Evolutionary conservation across 2,888 invertebrate genomes (phyloP), one percentile per base, ranked within the genome.

Genomic region (Aspidiotus rigidus): DNA sequence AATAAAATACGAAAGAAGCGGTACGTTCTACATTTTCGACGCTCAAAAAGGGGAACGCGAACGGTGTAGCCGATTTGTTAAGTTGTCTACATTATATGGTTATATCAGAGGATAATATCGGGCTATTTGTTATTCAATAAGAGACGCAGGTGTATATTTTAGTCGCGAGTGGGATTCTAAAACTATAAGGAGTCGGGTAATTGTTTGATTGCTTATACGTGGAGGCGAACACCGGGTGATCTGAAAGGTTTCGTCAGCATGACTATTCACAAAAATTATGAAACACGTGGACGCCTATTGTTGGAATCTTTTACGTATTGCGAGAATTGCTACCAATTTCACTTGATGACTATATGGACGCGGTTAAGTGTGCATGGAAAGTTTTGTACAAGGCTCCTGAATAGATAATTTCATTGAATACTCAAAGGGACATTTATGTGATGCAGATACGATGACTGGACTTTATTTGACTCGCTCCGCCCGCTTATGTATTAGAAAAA

Each of bases 61-160:
- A 39, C 17, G 16, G 53, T 49, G 59, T 40, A 66, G 66, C 66
- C 66, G 66, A 66, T 66, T 66, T 56, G 66, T 66, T 66, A 66
- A 66, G 66, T 66, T 66, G 66, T 66, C 66, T 66, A 66, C 66
- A 66, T 66, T 66, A 66, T 66, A 66, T 66, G 66, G 66, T 66
- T 66, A 66, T 66, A 66, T 66, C 66, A 66, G 66, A 66, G 66
- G 66, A 66, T 66, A 66, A 66, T 66, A 66, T 66, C 66, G 57
- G 66, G 66, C 66, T 66, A 66, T 66, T 66, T 66, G 66, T 66
- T 66, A 66, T 66, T 66, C 66, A 66, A 66, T 66, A 66, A 66
- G 66, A 66, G 66, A 66, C 66, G 66, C 66, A 66, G 66, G 66
- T 66, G 66, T 66, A 66, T 66, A 66, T 66, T 59, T 66, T 66